Conservation (phyloP, 2,888 invertebrate species). For the Emesis russula region DNA sequence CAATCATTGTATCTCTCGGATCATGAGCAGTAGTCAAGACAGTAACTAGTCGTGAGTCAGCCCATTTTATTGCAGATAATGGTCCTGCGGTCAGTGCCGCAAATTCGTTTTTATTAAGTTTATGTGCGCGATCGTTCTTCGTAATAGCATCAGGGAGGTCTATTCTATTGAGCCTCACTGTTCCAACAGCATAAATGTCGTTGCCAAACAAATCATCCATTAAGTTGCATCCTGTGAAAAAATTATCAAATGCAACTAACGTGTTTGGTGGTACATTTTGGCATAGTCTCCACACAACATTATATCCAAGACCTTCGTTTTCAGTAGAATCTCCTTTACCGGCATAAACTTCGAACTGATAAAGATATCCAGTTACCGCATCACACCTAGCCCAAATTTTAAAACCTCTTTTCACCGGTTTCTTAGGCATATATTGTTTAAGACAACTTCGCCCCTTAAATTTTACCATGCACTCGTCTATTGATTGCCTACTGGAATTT, state of each 20-base stretch:
- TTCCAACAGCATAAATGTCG: not conserved
- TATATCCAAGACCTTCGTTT: too few relatives aligned
- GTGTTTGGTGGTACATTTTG: not conserved
- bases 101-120: not conserved
- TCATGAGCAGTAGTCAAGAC: slow-evolving; percentile 70
- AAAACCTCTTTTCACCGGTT: too few relatives aligned
- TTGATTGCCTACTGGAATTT: not conserved
- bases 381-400: too few relatives aligned
- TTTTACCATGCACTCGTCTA: not conserved
- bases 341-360: too few relatives aligned
- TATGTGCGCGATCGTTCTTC: not conserved
- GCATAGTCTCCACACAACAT: not conserved
- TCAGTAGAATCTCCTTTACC: too few relatives aligned
- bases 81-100: not conserved
- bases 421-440: slow-evolving; percentile 8
- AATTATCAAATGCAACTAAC: not conserved
- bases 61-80: slow-evolving; percentile 46
- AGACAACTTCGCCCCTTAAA: not conserved
- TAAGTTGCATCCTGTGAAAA: not conserved
- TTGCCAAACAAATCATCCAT: not conserved
- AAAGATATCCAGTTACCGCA: too few relatives aligned
- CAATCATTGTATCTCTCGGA: slow-evolving; percentile 78
- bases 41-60: slow-evolving; percentile 75
- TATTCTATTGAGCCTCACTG: not conserved
- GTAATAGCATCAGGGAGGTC: not conserved